Base-by-base conservation (phyloP, 2,888 invertebrate species). In the Pristionchus mayeri region DNA sequence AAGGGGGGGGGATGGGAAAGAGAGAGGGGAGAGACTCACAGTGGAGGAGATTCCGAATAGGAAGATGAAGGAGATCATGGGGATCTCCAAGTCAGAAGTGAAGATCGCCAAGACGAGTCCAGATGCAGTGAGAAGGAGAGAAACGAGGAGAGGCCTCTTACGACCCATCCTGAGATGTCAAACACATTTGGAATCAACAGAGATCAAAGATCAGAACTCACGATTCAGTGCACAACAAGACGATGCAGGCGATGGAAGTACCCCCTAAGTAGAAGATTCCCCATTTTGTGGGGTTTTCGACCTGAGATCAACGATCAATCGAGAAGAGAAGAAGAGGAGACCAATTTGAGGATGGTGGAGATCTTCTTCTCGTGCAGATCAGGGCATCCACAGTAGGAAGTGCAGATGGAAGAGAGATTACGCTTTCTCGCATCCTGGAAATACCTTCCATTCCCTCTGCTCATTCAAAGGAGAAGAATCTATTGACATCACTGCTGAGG, bases 181-280 rank as follows among this genome's bases (percentile, higher is more conserved):
- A 44, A 63, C n/a, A n/a, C n/a, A n/a, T n/a, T n/a, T n/a, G n/a
- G n/a, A n/a, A n/a, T n/a, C n/a, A n/a, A n/a, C 9, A 75, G 30
- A 78, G 50, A 76, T 76, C 76, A 76, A 76, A 76, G 76, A 76
- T 76, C 48, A 75, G n/a, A 54, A 71, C 71, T n/a, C 9, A 71
- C 71, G 37, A 44, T 44, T 71, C 71, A 71, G 40, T 44, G n/a
- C 24, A 21, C 24, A 71, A 24, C 2, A 71, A 21, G n/a, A 18
- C 11, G 71, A 71, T 2, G n/a, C 40, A 40, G 16, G 71, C 71
- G 40, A 71, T 9, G 6, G n/a, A n/a, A 24, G 3, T 71, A 40
- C 71, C 71, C 6, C 7, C 11, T 0, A 71, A n/a, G n/a, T 50
- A 78, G 76, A 21, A 78, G 27, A 13, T 4, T 30, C 50, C 76